Evolutionary conservation across 2,113 vertebrate species (phyloP).

Genomic region (Illadopsis cleaveri): DNA sequence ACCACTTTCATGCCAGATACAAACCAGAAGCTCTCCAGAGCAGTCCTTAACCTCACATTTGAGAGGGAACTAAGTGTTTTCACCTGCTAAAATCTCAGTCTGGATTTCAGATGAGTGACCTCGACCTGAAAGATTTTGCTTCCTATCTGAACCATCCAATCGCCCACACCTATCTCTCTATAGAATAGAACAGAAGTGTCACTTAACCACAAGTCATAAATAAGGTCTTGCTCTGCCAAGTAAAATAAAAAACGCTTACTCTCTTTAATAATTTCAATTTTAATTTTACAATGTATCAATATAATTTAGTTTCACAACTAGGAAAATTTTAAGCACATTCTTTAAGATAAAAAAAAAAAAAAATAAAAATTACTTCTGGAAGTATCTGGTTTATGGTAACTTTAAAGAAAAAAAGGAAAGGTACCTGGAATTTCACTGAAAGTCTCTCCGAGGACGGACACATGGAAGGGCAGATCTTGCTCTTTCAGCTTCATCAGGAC

Average conservation of each 20-base stretch:
- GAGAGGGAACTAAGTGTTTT: conserved; percentile 64
- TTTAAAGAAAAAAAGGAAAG: not conserved
- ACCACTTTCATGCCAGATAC: conserved; percentile 44
- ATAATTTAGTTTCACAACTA: not conserved
- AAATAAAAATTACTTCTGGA: not conserved
- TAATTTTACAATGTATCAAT: not conserved
- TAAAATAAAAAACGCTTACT: conserved; percentile 49
- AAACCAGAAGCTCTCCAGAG: conserved; percentile 65
- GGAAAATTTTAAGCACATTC: not conserved
- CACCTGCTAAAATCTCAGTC: conserved; percentile 43
- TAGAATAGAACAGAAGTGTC: not conserved
- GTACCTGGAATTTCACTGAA: conserved; percentile 92
- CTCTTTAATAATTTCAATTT: conserved; percentile 4
- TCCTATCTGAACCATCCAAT: conserved; percentile 19
- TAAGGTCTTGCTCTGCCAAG: conserved; percentile 21
- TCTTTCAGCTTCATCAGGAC: conserved; percentile 86
- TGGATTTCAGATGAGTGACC: conserved; percentile 46
- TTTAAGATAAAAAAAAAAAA: not conserved
- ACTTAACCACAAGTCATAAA: conserved; percentile 53
- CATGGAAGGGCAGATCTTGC: conserved; percentile 79
- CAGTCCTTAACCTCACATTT: conserved; percentile 41
- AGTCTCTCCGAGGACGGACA: conserved; percentile 90
- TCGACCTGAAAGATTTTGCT: not conserved
- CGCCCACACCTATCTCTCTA: conserved; percentile 8
- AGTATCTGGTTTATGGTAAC: not conserved